Percentiles rank a stretch among this genome's conserved stretches.
phyloP scores from a whole-genome alignment of 1,140 invertebrate genomes.

The Bacillus rossius region DNA sequence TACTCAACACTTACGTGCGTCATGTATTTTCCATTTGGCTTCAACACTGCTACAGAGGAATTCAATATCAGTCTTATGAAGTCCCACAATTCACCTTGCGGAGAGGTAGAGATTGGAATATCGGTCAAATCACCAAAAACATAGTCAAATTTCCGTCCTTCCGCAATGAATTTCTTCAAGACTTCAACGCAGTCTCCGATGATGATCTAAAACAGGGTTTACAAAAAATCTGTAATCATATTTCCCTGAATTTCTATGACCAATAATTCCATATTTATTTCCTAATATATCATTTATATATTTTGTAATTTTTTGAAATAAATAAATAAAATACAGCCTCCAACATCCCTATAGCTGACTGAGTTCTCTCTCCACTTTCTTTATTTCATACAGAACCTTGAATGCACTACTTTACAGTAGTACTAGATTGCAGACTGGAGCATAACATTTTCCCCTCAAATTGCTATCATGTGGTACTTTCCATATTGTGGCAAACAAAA shows the following conservation, averaged over 20 bases:
- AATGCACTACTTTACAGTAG: too few species aligned
- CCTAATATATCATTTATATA: too few species aligned
- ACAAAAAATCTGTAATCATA: too few species aligned
- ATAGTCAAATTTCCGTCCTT: conserved; percentile 83
- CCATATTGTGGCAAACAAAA: background rate
- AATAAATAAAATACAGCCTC: too few species aligned
- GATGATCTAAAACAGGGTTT: conserved; percentile 61
- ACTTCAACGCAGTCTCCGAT: conserved; percentile 84
- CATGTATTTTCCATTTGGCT: conserved; percentile 79
- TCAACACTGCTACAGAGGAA: conserved; percentile 69
- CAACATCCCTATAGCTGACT: too few species aligned
- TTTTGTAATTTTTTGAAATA: too few species aligned
- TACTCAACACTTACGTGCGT: conserved; percentile 78
- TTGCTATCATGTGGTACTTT: background rate
- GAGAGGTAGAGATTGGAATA: conserved; percentile 74
- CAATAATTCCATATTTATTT: too few species aligned
- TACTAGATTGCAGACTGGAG: background rate
- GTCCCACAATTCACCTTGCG: conserved; percentile 77
- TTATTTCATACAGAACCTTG: too few species aligned
- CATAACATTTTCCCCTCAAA: too few species aligned
- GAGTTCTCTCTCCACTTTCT: too few species aligned
- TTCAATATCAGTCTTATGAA: conserved; percentile 81
- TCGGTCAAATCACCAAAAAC: conserved; percentile 92
- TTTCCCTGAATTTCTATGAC: too few species aligned
- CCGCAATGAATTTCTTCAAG: conserved; percentile 68